phyloP scores from a whole-genome alignment of 1,140 invertebrate genomes.

The Brachionus manjavacas region DNA sequence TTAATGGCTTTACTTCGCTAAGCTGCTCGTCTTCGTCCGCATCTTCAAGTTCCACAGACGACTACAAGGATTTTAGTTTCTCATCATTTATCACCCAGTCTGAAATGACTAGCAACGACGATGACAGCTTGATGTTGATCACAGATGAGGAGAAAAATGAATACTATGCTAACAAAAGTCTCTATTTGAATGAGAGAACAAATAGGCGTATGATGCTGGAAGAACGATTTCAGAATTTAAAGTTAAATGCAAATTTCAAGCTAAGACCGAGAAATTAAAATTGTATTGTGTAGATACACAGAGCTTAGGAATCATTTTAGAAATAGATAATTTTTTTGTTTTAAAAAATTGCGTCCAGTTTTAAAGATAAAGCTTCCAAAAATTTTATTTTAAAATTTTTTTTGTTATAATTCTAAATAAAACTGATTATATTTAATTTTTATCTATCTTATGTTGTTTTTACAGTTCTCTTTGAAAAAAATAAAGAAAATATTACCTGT shows the following conservation, averaged over 20 bases:
- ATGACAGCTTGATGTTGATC: neutral
- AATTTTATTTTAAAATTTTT: neutral
- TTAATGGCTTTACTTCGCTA: neutral
- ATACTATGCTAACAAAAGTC: conserved; percentile 7
- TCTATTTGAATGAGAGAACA: neutral
- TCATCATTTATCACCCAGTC: neutral
- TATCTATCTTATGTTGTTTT: too few species aligned
- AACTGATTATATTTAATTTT: neutral
- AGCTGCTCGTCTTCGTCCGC: neutral
- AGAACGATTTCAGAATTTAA: conserved; percentile 23
- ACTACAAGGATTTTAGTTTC: neutral
- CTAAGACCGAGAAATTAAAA: neutral
- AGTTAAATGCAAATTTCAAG: conserved; percentile 8
- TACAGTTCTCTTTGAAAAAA: too few species aligned
- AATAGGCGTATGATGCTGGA: neutral
- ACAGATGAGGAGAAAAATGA: conserved; percentile 33
- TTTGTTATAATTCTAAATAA: neutral
- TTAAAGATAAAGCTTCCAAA: neutral
- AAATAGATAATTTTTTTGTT: neutral
- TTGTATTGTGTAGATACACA: neutral
- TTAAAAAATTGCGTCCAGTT: neutral
- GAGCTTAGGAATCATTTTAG: neutral
- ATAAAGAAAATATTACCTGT: too few species aligned
- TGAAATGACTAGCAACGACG: neutral
- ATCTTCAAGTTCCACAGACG: neutral